Evolutionary conservation across 2,113 vertebrate species (phyloP), one percentile per base, ranked within the genome.

Genomic region (Grammomys surdaster): DNA sequence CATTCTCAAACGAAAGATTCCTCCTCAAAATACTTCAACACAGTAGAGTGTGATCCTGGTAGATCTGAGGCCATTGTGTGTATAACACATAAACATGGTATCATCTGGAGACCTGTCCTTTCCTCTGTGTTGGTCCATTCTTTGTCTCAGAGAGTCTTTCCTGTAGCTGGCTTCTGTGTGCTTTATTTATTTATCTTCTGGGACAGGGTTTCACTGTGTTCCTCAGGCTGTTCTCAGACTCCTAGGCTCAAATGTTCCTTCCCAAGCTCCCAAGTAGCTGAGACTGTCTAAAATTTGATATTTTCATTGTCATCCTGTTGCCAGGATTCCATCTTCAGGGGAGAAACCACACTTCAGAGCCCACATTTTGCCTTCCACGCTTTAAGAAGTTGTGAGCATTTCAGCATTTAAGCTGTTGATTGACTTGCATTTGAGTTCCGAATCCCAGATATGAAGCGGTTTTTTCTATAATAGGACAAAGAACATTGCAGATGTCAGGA

Each of bases 271-370:
- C 4, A 0, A 46, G 14, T 58, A 69, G 28, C 31, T 85, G 16
- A 10, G 58, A 48, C 72, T 94, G 14, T 85, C 33, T 88, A n/a
- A 70, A 72, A 40, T 82, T 72, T 91, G 43, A 65, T 75, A 46
- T 89, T 90, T 43, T 33, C 65, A 40, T 84, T 73, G n/a, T 85
- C 91, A 69, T 90, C 70, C 80, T 48, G 40, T 76, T 26, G 54
- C 58, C 73, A 31, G n/a, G 67, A 40, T 73, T 86, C 88, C 20
- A 77, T 60, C 22, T 43, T 33, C 5, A n/a, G 43, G 85, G 88
- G 54, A 95, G 77, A 93, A 95, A 88, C 24, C 7, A 65, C 20
- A 10, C 84, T 93, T 97, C 43, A 46, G 80, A 94, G 87, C 65
- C 88, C 48, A 69, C 24, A 80, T 76, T 54, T 84, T 70, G 5